phyloP scores from a whole-genome alignment of 2,888 invertebrate species.

The Hydropsyche betteni region DNA sequence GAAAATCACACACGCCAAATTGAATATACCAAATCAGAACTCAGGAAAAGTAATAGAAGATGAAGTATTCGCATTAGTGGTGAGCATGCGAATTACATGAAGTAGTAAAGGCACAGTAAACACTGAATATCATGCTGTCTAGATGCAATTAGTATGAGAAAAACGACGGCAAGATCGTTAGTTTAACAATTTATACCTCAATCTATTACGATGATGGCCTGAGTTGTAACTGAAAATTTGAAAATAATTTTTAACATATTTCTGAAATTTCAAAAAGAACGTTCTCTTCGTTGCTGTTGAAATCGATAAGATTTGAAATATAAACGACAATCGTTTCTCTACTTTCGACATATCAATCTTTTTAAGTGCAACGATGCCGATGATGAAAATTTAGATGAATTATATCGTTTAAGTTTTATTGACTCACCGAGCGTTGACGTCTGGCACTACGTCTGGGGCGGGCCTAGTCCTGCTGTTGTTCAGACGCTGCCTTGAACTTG shows the following conservation, averaged over 20 bases:
- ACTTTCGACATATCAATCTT: no score
- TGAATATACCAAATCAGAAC: background rate
- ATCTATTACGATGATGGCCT: slow-evolving; percentile 48
- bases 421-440: slow-evolving; percentile 60
- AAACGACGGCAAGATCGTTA: slow-evolving; percentile 1
- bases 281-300: background rate
- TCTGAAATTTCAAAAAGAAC: background rate
- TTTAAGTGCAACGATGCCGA: no score
- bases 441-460: slow-evolving; percentile 64
- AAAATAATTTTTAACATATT: slow-evolving; percentile 21
- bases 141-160: slow-evolving; percentile 25
- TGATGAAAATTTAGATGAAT: no score
- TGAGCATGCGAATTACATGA: no score
- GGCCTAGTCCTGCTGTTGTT: slow-evolving; percentile 59
- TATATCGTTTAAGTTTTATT: no score
- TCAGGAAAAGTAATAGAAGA: background rate
- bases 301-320: background rate
- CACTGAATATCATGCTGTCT: slow-evolving; percentile 25
- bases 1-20: background rate
- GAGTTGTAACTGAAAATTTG: slow-evolving; percentile 47
- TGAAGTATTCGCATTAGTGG: background rate
- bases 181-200: slow-evolving; percentile 45
- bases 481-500: slow-evolving; percentile 55
- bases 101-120: background rate
- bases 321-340: no score